Conservation (phyloP, 2,888 invertebrate species). For the Myathropa florea region DNA sequence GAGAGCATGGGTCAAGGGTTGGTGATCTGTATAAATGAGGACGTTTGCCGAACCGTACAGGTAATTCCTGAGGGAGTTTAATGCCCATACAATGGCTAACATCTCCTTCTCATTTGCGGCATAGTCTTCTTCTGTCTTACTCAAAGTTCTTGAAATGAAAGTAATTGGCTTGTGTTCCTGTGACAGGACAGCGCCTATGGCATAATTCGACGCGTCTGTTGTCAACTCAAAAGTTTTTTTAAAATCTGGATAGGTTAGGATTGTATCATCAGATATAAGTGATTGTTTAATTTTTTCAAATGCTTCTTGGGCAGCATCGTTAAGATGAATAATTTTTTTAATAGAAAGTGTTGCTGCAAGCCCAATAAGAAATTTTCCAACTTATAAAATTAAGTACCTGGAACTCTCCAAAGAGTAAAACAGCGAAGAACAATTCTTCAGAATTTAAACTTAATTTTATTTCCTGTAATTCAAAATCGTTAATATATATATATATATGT, state of each 20-base stretch:
- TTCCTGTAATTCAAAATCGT: too few species aligned
- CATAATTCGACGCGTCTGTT: background rate
- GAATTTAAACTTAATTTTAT: too few species aligned
- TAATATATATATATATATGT: too few species aligned
- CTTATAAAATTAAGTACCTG: too few species aligned
- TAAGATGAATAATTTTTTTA: too few species aligned
- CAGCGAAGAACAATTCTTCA: too few species aligned
- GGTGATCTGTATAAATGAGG: conserved; percentile 53
- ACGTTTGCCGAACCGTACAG: conserved; percentile 48
- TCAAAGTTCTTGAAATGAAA: conserved; percentile 28
- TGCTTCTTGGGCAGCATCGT: too few species aligned
- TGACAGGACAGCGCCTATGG: background rate
- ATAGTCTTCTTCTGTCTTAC: conserved; percentile 13
- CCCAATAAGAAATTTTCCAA: too few species aligned
- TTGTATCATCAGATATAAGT: too few species aligned
- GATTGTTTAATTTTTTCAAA: too few species aligned
- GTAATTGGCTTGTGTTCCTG: conserved; percentile 25
- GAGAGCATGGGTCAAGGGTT: conserved; percentile 16
- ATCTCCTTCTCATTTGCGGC: conserved; percentile 21
- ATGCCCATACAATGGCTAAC: conserved; percentile 17
- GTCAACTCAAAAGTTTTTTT: conserved; percentile 27
- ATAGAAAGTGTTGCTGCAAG: too few species aligned
- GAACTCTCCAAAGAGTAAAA: too few species aligned
- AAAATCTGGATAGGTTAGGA: conserved; percentile 33
- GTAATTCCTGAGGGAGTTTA: conserved; percentile 20